Percentiles rank a stretch among this genome's conserved stretches.
Evolutionary conservation across 2,888 invertebrate genomes (phyloP).

Genomic region (Lagria hirta): DNA sequence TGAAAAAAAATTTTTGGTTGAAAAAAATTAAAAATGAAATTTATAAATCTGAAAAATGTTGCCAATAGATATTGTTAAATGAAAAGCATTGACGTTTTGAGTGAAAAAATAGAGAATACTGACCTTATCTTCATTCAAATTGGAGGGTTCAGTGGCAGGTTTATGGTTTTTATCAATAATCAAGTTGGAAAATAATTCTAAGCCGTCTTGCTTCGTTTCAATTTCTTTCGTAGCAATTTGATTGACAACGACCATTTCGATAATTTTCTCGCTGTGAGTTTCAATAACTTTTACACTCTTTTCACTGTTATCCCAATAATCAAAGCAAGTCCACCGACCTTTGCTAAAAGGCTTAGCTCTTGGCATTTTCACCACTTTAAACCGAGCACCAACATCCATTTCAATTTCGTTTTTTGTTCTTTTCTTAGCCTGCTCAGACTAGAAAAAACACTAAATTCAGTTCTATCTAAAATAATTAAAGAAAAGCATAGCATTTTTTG

Average conservation of each 20-base stretch:
- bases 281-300: neutral
- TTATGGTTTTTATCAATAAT: slow-evolving; percentile 9
- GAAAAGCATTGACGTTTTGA: too few relatives aligned
- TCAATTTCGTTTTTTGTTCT: slow-evolving; percentile 15
- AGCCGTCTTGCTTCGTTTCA: slow-evolving; percentile 5
- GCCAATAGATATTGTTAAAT: too few relatives aligned
- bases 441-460: too few relatives aligned
- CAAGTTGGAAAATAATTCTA: neutral
- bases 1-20: too few relatives aligned
- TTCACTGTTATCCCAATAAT: slow-evolving; percentile 70
- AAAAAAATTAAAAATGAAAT: too few relatives aligned
- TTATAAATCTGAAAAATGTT: too few relatives aligned
- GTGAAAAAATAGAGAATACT: too few relatives aligned
- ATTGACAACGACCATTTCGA: neutral
- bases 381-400: slow-evolving; percentile 55
- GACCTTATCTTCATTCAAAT: slow-evolving; percentile 13
- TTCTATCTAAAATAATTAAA: too few relatives aligned
- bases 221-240: neutral
- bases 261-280: slow-evolving; percentile 8
- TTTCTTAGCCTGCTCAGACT: too few relatives aligned
- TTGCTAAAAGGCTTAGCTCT: slow-evolving; percentile 88
- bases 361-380: slow-evolving; percentile 94
- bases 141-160: slow-evolving; percentile 17
- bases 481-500: too few relatives aligned
- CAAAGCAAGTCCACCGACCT: slow-evolving; percentile 93